Conservation (phyloP, 2,888 invertebrate species). For the Tetropium fuscum region DNA sequence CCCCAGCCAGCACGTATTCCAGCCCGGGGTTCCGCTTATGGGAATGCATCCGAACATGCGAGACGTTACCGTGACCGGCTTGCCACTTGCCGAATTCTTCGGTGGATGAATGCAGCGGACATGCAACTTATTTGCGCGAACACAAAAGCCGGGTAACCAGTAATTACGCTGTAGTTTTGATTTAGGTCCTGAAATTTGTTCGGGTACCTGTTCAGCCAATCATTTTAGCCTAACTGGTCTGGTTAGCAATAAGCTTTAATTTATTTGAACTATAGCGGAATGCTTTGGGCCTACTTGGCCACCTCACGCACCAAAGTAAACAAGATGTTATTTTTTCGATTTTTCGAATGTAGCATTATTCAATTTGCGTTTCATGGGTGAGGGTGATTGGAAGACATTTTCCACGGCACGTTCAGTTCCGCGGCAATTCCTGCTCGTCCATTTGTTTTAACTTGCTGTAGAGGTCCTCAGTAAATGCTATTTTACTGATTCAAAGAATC, state of each 20-base stretch:
- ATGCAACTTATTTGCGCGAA: constrained; percentile 29
- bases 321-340: no score
- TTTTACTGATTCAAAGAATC: no score
- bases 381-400: no score
- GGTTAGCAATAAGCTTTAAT: constrained; percentile 24
- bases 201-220: constrained; percentile 23
- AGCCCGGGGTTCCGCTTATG: background rate
- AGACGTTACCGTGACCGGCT: constrained; percentile 31
- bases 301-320: constrained; percentile 15
- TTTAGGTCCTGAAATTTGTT: constrained; percentile 31
- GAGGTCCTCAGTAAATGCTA: no score
- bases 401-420: no score
- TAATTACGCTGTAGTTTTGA: constrained; percentile 29
- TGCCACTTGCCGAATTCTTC: constrained; percentile 34
- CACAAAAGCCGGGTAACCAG: constrained; percentile 22
- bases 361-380: no score
- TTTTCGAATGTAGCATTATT: no score
- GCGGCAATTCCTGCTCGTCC: no score
- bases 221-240: constrained; percentile 25
- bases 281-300: constrained; percentile 9
- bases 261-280: constrained; percentile 13
- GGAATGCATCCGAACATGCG: constrained; percentile 1
- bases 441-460: no score
- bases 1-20: no score
- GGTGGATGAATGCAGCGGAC: constrained; percentile 21